A percentile compares a stretch with the other conserved stretches of the same genome.
Evolutionary conservation across 2,113 vertebrate genomes (phyloP).

Genomic region (Istiophorus platypterus): DNA sequence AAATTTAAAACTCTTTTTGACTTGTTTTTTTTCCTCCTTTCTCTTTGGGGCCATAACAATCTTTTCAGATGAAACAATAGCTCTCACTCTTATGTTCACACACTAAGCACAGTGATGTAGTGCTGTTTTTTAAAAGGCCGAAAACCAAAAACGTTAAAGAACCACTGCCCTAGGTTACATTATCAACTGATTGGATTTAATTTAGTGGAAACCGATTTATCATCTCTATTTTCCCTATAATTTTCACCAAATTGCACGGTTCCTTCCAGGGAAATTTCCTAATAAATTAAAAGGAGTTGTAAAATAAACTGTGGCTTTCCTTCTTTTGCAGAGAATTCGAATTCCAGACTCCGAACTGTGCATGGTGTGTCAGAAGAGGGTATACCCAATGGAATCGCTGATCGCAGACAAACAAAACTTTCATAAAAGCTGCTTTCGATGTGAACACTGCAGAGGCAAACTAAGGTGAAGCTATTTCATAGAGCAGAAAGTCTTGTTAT

Average conservation of each 20-base stretch:
- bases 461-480: slow-evolving; percentile 88
- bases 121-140: neutral
- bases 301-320: neutral
- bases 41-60: neutral
- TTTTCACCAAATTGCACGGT: neutral
- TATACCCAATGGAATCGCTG: slow-evolving; percentile 97
- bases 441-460: slow-evolving; percentile 92
- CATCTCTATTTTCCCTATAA: neutral
- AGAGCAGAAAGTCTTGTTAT: neutral
- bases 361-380: slow-evolving; percentile 92
- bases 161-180: neutral
- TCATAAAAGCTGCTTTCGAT: slow-evolving; percentile 97
- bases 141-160: neutral
- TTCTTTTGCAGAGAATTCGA: slow-evolving; percentile 88
- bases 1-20: no score
- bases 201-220: neutral
- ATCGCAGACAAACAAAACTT: slow-evolving; percentile 95
- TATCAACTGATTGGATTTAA: neutral
- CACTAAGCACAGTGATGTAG: neutral
- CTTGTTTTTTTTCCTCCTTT: no score
- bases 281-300: neutral
- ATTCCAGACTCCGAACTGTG: slow-evolving; percentile 93
- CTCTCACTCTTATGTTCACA: no score
- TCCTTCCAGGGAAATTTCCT: neutral
- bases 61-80: neutral